phyloP scores from a whole-genome alignment of 2,888 invertebrate species.

The Lasioglossum figueresi region DNA sequence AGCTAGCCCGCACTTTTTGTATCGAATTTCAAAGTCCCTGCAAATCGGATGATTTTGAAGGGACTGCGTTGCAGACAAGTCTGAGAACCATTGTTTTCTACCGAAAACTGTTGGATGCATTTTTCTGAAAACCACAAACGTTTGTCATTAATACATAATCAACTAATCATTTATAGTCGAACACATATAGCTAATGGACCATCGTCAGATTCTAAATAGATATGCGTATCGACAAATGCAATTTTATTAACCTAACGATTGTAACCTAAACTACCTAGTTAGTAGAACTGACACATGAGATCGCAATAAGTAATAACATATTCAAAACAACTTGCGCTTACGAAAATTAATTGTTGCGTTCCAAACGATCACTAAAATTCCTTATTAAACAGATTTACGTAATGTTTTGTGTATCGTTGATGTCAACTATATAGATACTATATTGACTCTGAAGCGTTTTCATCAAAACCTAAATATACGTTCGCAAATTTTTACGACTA shows the following conservation, averaged over 20 bases:
- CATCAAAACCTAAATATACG: not conserved
- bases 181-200: not conserved
- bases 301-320: not conserved
- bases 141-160: not conserved
- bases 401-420: not conserved
- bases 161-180: not conserved
- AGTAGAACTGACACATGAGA: not conserved
- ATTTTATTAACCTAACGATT: not conserved
- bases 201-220: not conserved
- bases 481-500: not conserved
- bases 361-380: not conserved
- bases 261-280: not conserved
- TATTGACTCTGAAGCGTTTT: not conserved
- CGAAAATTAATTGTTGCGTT: not conserved
- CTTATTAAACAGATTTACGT: not conserved
- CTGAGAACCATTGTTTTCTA: not conserved
- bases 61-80: not conserved
- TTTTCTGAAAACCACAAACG: not conserved
- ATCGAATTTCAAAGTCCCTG: constrained; percentile 88
- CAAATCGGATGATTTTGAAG: constrained; percentile 84
- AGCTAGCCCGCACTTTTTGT: constrained; percentile 92
- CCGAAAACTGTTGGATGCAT: rapidly evolving
- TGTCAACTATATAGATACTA: not conserved
- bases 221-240: not conserved
- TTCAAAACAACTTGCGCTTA: not conserved